Conservation (phyloP, 1,140 invertebrate genomes). For the Triops longicaudatus region DNA sequence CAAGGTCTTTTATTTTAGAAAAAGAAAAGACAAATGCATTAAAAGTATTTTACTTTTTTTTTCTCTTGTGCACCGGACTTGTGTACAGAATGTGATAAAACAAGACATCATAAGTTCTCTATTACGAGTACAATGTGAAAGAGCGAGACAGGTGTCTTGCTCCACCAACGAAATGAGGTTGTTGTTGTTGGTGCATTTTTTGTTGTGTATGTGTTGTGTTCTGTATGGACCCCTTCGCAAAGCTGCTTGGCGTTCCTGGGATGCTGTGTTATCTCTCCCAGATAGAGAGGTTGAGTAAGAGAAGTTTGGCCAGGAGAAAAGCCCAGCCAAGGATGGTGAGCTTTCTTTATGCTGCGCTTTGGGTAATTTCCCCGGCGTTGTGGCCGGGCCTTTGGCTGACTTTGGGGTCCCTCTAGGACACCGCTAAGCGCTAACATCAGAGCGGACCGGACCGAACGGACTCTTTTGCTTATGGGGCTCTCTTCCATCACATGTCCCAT, state of each 20-base stretch:
- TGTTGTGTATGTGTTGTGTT: background rate
- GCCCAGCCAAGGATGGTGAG: background rate
- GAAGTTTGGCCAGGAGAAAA: background rate
- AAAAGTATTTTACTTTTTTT: background rate
- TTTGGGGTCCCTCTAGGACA: background rate
- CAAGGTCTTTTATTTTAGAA: too few relatives aligned
- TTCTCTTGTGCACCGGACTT: background rate
- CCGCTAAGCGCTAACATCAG: slow-evolving; percentile 14
- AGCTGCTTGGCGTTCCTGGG: background rate
- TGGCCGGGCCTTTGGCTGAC: background rate
- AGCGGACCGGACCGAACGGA: slow-evolving; percentile 8
- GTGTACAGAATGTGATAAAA: background rate
- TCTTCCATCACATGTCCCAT: slow-evolving; percentile 14
- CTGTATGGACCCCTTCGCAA: too few relatives aligned
- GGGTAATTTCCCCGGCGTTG: slow-evolving; percentile 6
- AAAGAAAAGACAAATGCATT: too few relatives aligned
- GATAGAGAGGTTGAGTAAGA: background rate
- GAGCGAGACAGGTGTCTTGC: slow-evolving; percentile 13
- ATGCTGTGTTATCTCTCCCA: background rate
- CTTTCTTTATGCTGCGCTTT: background rate
- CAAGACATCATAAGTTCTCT: slow-evolving; percentile 2
- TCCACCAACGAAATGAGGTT: slow-evolving; percentile 4
- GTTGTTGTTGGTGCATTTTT: background rate
- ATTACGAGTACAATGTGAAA: background rate
- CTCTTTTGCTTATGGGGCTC: slow-evolving; percentile 10